Conservation (phyloP, 1,140 invertebrate species). For the Microplitis mediator region DNA sequence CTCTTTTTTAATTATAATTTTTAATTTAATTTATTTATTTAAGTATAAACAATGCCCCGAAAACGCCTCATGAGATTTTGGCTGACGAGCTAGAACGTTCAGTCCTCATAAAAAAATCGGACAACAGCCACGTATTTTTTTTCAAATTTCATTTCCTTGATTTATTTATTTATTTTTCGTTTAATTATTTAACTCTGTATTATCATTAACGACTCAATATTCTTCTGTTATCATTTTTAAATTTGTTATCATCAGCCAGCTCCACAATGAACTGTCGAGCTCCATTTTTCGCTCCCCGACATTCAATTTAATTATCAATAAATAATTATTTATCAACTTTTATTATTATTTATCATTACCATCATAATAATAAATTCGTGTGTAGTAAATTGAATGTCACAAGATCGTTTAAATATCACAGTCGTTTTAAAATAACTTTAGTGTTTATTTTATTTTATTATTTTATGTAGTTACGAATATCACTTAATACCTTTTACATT, state of each 20-base stretch:
- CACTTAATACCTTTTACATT: conserved; percentile 44
- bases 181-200: conserved; percentile 46
- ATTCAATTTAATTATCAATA: conserved; percentile 52
- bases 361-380: conserved; percentile 40
- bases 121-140: conserved; percentile 53
- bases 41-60: conserved; percentile 56
- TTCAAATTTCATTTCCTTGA: conserved; percentile 14
- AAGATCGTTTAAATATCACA: conserved; percentile 63
- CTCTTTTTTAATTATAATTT: conserved; percentile 14
- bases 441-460: conserved; percentile 43
- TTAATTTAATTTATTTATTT: conserved; percentile 35
- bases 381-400: conserved; percentile 59
- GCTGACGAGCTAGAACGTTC: conserved; percentile 50
- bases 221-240: conserved; percentile 31
- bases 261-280: conserved; percentile 36
- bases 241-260: conserved; percentile 21
- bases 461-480: conserved; percentile 58
- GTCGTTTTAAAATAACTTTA: conserved; percentile 59
- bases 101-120: conserved; percentile 55
- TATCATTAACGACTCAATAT: conserved; percentile 55
- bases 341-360: not conserved
- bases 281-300: conserved; percentile 40
- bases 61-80: conserved; percentile 45
- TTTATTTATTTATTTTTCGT: conserved; percentile 34
- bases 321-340: conserved; percentile 37